Conservation (phyloP, 2,113 vertebrate genomes). For the Paratilapia polleni region DNA sequence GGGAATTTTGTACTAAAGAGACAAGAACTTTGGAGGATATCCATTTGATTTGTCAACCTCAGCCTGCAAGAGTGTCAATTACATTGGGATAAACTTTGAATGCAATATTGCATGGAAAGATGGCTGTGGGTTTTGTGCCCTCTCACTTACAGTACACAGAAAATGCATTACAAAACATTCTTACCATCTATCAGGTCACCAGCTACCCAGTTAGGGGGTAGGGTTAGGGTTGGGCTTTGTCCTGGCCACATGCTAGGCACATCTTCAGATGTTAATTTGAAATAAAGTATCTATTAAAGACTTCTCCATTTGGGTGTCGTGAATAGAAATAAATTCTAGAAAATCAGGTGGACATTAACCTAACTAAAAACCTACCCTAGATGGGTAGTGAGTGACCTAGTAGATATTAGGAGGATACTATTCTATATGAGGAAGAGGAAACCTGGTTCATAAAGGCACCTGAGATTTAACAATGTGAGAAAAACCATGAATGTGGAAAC, state of each 20-base stretch:
- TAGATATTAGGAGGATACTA: too few species aligned
- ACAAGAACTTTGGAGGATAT: background rate
- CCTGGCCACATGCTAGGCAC: background rate
- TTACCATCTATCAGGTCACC: background rate
- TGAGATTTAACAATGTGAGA: background rate
- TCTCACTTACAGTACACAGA: background rate
- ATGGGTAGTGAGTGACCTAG: too few species aligned
- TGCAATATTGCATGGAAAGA: background rate
- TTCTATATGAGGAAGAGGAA: background rate
- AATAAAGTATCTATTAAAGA: background rate
- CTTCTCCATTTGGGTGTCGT: background rate
- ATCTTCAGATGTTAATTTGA: background rate
- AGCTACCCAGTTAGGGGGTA: background rate
- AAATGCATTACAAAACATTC: background rate
- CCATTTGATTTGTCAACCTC: too few species aligned
- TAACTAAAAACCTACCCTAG: too few species aligned
- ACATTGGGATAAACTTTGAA: background rate
- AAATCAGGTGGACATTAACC: background rate
- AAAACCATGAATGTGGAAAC: background rate
- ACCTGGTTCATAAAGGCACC: background rate
- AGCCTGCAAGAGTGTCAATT: rapidly evolving
- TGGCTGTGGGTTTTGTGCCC: background rate
- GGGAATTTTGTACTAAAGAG: background rate
- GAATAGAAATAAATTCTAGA: background rate
- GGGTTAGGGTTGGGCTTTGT: background rate